A percentile compares a stretch with the other conserved stretches of the same genome.
Evolutionary conservation across 2,797 vertebrate genomes (phyloP).

Genomic region (Danio kyathit): DNA sequence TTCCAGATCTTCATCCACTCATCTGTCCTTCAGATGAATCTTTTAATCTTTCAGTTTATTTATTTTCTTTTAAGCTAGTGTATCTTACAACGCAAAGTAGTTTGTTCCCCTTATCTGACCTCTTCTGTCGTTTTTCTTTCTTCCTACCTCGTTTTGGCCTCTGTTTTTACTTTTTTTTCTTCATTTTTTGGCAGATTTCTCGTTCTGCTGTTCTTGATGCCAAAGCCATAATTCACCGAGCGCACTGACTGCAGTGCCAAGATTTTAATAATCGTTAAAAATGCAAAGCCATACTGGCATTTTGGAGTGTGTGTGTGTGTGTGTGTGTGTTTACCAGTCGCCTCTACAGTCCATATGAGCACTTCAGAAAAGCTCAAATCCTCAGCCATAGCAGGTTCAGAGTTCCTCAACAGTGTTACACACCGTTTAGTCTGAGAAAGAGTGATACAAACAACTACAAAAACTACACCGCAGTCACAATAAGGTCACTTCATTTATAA

Average conservation of each 20-base stretch:
- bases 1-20: slow-evolving; percentile 46
- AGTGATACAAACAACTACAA: not conserved
- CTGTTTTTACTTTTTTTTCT: not conserved
- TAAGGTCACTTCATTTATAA: too few relatives aligned
- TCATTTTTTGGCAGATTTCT: slow-evolving; percentile 54
- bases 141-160: not conserved
- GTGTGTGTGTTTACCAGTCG: slow-evolving; percentile 59
- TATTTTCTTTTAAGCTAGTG: slow-evolving; percentile 44
- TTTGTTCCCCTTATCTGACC: slow-evolving; percentile 37
- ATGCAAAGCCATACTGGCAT: slow-evolving; percentile 48
- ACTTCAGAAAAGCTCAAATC: not conserved
- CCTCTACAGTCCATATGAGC: slow-evolving; percentile 54
- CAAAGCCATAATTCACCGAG: slow-evolving; percentile 68
- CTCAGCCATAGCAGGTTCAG: slow-evolving; percentile 16
- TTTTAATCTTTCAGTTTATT: slow-evolving; percentile 42
- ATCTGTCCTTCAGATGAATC: slow-evolving; percentile 28
- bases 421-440: not conserved
- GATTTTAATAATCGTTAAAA: slow-evolving; percentile 69
- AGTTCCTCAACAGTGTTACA: not conserved
- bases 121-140: slow-evolving; percentile 29
- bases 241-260: slow-evolving; percentile 61
- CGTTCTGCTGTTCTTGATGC: slow-evolving; percentile 60
- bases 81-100: slow-evolving; percentile 41
- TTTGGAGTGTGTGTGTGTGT: slow-evolving; percentile 53
- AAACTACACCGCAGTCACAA: not conserved